These are phyloP conservation scores for Grus americana DNA, from an alignment of 2,113 vertebrate species.

Conservation along the genomic window DNA sequence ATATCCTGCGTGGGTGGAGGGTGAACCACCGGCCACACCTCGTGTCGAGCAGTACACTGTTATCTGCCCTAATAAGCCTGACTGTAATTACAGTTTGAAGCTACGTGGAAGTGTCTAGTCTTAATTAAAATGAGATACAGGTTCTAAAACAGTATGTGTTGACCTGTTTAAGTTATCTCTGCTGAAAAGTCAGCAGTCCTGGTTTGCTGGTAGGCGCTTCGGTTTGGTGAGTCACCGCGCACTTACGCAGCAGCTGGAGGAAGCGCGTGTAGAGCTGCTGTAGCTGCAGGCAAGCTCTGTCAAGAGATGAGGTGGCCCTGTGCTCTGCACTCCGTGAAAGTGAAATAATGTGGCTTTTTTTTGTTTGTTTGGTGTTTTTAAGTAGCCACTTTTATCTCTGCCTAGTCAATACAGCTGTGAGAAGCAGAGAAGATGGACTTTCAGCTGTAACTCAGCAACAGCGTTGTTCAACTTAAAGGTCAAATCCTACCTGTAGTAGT, in stretches of 20 bases:
- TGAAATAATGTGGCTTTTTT: neutral
- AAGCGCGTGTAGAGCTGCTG: accelerated
- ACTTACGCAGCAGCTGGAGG: neutral
- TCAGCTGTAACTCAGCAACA: neutral
- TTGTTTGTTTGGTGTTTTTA: neutral
- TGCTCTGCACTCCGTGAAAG: neutral
- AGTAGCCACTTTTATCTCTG: neutral
- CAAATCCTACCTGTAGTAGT: accelerated
- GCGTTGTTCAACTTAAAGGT: accelerated
- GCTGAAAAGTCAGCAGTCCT: neutral
- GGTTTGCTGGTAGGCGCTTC: neutral
- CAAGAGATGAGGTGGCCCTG: neutral
- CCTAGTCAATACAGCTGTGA: accelerated
- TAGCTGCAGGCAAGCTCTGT: neutral
- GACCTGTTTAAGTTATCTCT: neutral
- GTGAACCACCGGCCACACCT: neutral
- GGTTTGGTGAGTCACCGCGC: neutral
- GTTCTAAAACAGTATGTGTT: accelerated
- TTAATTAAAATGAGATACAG: neutral
- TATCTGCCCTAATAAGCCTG: neutral
- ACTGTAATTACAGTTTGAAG: neutral
- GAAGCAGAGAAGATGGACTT: neutral
- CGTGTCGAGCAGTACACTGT: accelerated
- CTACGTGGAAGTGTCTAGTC: neutral
- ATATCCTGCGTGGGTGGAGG: neutral